phyloP scores from a whole-genome alignment of 2,113 vertebrate species.

The Gasterosteus nipponicus region DNA sequence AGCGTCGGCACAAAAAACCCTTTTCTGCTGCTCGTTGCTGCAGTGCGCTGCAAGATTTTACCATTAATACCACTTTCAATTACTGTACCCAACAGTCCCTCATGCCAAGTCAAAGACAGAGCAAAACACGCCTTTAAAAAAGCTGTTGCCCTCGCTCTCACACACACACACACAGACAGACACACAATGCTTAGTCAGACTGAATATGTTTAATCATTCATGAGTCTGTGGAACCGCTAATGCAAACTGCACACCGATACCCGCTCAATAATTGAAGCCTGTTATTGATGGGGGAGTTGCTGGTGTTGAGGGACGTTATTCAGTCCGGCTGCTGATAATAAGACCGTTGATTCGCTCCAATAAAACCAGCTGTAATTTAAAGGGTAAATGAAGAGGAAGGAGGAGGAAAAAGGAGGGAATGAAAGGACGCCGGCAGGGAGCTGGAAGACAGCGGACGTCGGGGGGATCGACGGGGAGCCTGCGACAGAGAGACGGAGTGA shows the following conservation, averaged over 20 bases:
- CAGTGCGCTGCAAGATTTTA: slow-evolving; percentile 7
- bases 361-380: slow-evolving; percentile 56
- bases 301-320: slow-evolving; percentile 71
- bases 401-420: not conserved
- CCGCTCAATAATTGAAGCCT: slow-evolving; percentile 76
- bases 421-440: slow-evolving; percentile 19
- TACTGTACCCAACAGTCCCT: slow-evolving; percentile 22
- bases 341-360: slow-evolving; percentile 50
- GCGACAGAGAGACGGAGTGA: not conserved
- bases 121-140: slow-evolving; percentile 7
- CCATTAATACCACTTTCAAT: slow-evolving; percentile 4
- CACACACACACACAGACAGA: slow-evolving; percentile 18
- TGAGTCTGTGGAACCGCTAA: slow-evolving; percentile 60
- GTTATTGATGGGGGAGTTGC: slow-evolving; percentile 71
- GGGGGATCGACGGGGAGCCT: slow-evolving; percentile 5
- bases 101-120: slow-evolving; percentile 33
- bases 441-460: slow-evolving; percentile 29
- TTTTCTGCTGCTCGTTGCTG: slow-evolving; percentile 16
- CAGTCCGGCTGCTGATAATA: slow-evolving; percentile 64
- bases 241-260: slow-evolving; percentile 63
- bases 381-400: slow-evolving; percentile 11
- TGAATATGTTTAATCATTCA: slow-evolving; percentile 70
- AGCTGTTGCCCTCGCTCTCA: slow-evolving; percentile 2
- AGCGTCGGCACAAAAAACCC: not conserved
- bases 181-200: slow-evolving; percentile 41